Percentiles rank a stretch among this genome's conserved stretches.
phyloP scores from a whole-genome alignment of 2,888 invertebrate species.

The Operophtera brumata region DNA sequence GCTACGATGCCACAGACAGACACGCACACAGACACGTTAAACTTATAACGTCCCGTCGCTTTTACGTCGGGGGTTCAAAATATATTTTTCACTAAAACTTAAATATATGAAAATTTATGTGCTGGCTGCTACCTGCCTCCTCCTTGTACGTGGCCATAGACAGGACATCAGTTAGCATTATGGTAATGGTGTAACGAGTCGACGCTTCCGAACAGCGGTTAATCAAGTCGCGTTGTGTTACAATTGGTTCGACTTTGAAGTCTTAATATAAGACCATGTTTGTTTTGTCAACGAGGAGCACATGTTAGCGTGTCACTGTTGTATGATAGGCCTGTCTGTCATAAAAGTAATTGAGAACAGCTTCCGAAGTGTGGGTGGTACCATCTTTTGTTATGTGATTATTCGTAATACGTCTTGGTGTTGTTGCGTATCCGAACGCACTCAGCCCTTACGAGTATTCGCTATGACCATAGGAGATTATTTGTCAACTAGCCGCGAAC shows the following conservation, averaged over 20 bases:
- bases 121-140: not conserved
- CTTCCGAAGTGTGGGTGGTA: not conserved
- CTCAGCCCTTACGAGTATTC: no score
- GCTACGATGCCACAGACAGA: no score
- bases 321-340: not conserved
- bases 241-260: slow-evolving; percentile 30
- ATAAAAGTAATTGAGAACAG: not conserved
- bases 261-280: slow-evolving; percentile 32
- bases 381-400: no score
- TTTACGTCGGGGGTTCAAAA: no score
- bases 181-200: slow-evolving; percentile 53
- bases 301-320: slow-evolving; percentile 13
- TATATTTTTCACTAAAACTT: no score
- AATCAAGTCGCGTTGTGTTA: slow-evolving; percentile 41
- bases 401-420: no score
- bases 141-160: slow-evolving; percentile 29
- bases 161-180: slow-evolving; percentile 61
- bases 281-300: slow-evolving; percentile 27
- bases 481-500: no score
- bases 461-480: no score
- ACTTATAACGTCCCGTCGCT: no score
- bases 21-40: no score
- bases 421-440: no score
- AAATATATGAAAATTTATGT: no score
- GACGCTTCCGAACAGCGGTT: slow-evolving; percentile 44